Conservation (phyloP, 2,113 vertebrate genomes). For the Antechinus stuartii region DNA sequence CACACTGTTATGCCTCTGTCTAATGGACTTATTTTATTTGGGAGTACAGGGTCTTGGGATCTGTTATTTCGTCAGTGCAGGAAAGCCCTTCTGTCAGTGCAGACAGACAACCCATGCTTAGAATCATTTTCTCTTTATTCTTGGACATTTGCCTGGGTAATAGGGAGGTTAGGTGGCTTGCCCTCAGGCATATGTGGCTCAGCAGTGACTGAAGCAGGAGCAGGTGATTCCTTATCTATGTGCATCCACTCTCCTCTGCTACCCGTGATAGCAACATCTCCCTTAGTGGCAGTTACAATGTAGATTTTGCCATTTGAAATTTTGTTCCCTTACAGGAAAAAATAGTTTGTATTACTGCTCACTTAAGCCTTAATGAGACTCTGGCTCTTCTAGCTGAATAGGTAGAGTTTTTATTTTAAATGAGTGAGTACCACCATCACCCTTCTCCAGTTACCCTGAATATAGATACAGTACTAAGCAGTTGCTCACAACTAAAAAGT, state of each 20-base stretch:
- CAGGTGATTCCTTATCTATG: neutral
- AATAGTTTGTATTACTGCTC: constrained; percentile 23
- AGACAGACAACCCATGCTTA: constrained; percentile 23
- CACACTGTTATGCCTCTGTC: constrained; percentile 24
- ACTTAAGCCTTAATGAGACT: constrained; percentile 27
- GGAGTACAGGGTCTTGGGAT: neutral
- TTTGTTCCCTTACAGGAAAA: constrained; percentile 29
- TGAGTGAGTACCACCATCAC: neutral
- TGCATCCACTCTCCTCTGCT: constrained; percentile 32
- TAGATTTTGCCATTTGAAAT: constrained; percentile 39
- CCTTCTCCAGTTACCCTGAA: neutral
- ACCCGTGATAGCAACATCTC: constrained; percentile 6
- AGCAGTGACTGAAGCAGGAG: neutral
- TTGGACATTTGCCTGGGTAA: neutral
- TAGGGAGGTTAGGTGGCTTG: constrained; percentile 20
- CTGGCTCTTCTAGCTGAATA: constrained; percentile 19
- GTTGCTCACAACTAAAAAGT: constrained; percentile 6
- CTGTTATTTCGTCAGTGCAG: neutral
- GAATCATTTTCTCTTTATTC: constrained; percentile 1
- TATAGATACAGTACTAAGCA: constrained; percentile 14
- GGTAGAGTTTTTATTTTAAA: constrained; percentile 39
- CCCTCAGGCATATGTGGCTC: neutral
- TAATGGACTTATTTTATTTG: neutral
- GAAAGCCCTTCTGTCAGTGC: neutral
- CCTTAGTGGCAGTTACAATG: neutral